A percentile compares a stretch with the other conserved stretches of the same genome.
Conservation (phyloP, 2,888 invertebrate genomes). For the Nomada fabriciana region DNA sequence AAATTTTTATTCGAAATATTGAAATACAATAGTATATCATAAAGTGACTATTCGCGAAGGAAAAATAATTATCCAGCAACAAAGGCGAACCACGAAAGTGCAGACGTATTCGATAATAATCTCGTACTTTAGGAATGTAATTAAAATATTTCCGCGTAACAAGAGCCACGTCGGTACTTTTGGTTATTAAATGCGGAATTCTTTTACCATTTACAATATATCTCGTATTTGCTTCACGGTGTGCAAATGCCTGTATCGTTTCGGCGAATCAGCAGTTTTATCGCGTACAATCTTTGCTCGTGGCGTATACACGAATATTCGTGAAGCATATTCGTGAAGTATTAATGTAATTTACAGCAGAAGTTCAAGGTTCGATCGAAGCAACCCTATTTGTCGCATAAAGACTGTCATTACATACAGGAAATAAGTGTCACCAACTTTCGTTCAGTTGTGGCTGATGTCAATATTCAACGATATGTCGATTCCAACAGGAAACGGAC, state of each 20-base stretch:
- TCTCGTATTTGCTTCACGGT: not conserved
- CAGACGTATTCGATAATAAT: not conserved
- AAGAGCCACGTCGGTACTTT: not conserved
- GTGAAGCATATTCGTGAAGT: constrained; percentile 8
- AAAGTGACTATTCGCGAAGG: no score
- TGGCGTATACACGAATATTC: constrained; percentile 16
- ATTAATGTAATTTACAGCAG: constrained; percentile 1
- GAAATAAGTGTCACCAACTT: not conserved
- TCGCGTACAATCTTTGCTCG: constrained; percentile 1
- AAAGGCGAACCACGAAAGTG: not conserved
- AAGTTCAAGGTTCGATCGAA: not conserved
- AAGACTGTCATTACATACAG: not conserved
- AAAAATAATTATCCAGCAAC: not conserved
- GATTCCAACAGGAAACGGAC: not conserved
- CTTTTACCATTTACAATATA: not conserved
- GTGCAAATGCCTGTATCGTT: not conserved
- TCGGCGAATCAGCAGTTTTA: constrained; percentile 7
- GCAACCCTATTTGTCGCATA: not conserved
- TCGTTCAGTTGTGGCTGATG: not conserved
- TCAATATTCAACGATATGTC: not conserved
- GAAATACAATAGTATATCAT: no score
- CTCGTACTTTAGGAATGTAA: not conserved
- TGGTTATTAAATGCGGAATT: constrained; percentile 27
- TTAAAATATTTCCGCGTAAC: constrained; percentile 23
- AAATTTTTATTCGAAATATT: not conserved